A percentile compares a stretch with the other conserved stretches of the same genome.
Conservation (phyloP, 2,888 invertebrate species). For the Xylota sylvarum region DNA sequence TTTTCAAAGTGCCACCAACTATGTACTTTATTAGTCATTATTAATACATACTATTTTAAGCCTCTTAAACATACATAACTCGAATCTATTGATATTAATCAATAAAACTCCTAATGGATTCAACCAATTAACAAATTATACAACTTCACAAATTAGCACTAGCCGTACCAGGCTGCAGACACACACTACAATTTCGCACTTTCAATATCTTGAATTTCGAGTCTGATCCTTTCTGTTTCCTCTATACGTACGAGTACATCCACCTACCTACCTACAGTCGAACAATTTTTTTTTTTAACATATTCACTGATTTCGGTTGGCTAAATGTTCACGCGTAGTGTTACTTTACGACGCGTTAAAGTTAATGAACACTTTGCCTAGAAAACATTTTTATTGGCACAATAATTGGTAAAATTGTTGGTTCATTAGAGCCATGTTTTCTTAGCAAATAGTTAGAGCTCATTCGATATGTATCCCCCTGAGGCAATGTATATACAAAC, state of each 20-base stretch:
- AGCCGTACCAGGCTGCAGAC: background rate
- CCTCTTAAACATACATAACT: background rate
- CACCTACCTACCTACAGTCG: constrained; percentile 32
- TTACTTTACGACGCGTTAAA: constrained; percentile 47
- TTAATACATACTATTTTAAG: no score
- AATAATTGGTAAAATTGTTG: constrained; percentile 68
- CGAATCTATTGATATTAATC: background rate
- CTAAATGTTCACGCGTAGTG: constrained; percentile 23
- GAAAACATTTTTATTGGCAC: constrained; percentile 60
- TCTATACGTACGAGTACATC: background rate
- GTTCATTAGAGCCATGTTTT: constrained; percentile 71
- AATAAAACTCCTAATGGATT: constrained; percentile 20
- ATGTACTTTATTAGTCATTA: no score
- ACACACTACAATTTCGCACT: constrained; percentile 48
- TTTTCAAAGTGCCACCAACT: no score
- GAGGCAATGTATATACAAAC: constrained; percentile 5
- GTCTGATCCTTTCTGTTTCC: background rate
- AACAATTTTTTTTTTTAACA: constrained; percentile 46
- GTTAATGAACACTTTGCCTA: constrained; percentile 53
- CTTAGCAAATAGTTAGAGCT: constrained; percentile 36
- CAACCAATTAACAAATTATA: constrained; percentile 51
- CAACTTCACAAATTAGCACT: constrained; percentile 55
- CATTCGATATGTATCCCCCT: constrained; percentile 6
- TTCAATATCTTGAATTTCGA: constrained; percentile 37
- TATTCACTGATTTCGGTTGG: constrained; percentile 21